Evolutionary conservation across 35 echinoderm and acorn worm species (phyloP).

Genomic region (Heliocidaris tuberculata): DNA sequence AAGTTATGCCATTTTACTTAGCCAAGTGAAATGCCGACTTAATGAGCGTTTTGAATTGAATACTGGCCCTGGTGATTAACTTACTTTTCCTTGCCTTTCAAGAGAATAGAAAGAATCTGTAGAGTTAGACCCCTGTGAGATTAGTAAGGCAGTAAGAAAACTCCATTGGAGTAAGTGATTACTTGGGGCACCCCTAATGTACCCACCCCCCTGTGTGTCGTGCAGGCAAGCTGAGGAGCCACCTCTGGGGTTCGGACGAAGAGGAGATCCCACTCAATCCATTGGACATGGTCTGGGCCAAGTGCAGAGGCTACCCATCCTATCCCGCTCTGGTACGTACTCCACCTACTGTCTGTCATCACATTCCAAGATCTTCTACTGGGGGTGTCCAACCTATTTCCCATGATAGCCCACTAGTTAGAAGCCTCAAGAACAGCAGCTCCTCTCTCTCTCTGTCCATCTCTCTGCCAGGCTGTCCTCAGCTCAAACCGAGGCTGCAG

Average conservation of each 20-base stretch:
- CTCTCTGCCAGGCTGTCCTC: not conserved
- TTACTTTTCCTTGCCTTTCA: not conserved
- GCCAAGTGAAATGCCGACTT: too few species aligned
- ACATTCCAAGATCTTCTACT: constrained; percentile 32
- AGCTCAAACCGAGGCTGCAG: not conserved
- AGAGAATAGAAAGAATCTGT: not conserved
- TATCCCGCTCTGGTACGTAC: constrained; percentile 98
- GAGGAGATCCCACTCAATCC: constrained; percentile 95
- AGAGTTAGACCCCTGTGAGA: not conserved
- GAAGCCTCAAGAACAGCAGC: not conserved
- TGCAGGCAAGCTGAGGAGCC: constrained; percentile 88
- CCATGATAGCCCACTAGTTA: not conserved
- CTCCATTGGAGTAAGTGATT: not conserved
- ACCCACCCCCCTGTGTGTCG: constrained; percentile 47
- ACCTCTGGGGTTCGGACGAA: constrained; percentile 86
- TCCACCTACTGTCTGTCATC: not conserved
- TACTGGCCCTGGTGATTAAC: too few species aligned
- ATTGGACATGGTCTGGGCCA: constrained; percentile 97
- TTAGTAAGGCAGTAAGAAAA: not conserved
- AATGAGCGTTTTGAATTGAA: too few species aligned
- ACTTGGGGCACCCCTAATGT: constrained; percentile 26
- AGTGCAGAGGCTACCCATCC: constrained; percentile 98
- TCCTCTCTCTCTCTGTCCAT: not conserved
- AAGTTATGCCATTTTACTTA: too few species aligned
- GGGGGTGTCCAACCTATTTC: constrained; percentile 23